Percentiles rank a stretch among this genome's conserved stretches.
phyloP scores from a whole-genome alignment of 1,140 invertebrate genomes.

The Nasonia giraulti region DNA sequence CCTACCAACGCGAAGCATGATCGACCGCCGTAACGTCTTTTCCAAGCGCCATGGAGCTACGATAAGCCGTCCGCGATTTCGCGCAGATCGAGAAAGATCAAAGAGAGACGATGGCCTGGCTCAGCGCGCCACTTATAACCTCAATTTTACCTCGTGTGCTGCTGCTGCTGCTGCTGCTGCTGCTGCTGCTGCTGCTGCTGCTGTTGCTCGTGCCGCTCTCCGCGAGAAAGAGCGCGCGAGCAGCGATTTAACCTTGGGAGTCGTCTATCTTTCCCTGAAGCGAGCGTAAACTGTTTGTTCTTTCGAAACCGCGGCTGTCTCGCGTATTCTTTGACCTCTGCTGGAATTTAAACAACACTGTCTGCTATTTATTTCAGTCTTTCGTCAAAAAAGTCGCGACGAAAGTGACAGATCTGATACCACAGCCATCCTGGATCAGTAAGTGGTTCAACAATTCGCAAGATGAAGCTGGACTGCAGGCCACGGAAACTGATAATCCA shows the following conservation, averaged over 20 bases:
- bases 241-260: background rate
- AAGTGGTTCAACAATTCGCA: slow-evolving; percentile 71
- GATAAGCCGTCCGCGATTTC: slow-evolving; percentile 11
- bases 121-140: slow-evolving; percentile 55
- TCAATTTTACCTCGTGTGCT: slow-evolving; percentile 58
- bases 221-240: background rate
- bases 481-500: slow-evolving; percentile 54
- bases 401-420: slow-evolving; percentile 71
- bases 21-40: background rate
- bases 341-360: background rate
- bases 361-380: slow-evolving; percentile 62
- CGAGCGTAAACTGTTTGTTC: background rate
- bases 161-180: background rate
- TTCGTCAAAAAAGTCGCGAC: slow-evolving; percentile 72
- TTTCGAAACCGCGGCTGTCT: background rate
- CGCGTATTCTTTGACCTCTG: background rate
- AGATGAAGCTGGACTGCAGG: slow-evolving; percentile 56
- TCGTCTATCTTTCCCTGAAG: background rate
- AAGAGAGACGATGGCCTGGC: background rate
- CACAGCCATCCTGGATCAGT: slow-evolving; percentile 70
- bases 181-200: background rate
- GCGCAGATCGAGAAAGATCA: background rate
- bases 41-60: background rate
- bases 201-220: background rate
- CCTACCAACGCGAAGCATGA: background rate